phyloP scores from a whole-genome alignment of 1,140 invertebrate species.

The Cydia pomonella region DNA sequence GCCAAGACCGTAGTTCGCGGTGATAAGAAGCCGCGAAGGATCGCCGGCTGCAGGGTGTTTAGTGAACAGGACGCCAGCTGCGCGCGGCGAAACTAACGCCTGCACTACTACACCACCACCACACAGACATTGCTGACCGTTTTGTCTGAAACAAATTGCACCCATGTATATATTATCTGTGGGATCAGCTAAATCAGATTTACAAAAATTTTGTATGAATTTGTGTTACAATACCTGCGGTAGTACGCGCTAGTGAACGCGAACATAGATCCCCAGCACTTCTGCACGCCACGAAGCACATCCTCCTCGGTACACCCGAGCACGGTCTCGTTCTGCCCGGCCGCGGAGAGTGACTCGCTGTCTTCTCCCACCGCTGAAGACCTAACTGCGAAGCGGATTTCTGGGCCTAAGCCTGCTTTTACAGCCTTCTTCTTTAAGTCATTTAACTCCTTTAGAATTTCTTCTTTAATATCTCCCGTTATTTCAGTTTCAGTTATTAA shows the following conservation, averaged over 20 bases:
- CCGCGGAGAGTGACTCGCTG: constrained; percentile 87
- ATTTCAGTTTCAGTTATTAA: constrained; percentile 59
- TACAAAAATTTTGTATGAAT: neutral
- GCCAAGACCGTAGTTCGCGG: constrained; percentile 90
- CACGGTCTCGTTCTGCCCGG: constrained; percentile 92
- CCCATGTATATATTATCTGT: neutral
- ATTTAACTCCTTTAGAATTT: constrained; percentile 57
- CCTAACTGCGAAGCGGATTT: constrained; percentile 77
- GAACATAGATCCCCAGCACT: constrained; percentile 92
- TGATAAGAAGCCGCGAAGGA: constrained; percentile 85
- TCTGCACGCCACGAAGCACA: constrained; percentile 82
- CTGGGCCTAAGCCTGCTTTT: constrained; percentile 50
- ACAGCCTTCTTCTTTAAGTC: constrained; percentile 51
- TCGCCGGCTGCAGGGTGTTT: constrained; percentile 87
- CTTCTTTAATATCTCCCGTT: constrained; percentile 53
- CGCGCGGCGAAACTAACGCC: constrained; percentile 85
- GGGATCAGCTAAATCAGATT: neutral
- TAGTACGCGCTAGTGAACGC: constrained; percentile 88
- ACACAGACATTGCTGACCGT: constrained; percentile 83
- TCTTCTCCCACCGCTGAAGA: constrained; percentile 88
- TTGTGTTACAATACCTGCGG: constrained; percentile 74
- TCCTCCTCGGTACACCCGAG: constrained; percentile 83
- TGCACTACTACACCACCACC: constrained; percentile 92
- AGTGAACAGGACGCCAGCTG: constrained; percentile 91
- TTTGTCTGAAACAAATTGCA: constrained; percentile 53